Evolutionary conservation across 2,113 vertebrate genomes (phyloP).

Genomic region (Falco punctatus): DNA sequence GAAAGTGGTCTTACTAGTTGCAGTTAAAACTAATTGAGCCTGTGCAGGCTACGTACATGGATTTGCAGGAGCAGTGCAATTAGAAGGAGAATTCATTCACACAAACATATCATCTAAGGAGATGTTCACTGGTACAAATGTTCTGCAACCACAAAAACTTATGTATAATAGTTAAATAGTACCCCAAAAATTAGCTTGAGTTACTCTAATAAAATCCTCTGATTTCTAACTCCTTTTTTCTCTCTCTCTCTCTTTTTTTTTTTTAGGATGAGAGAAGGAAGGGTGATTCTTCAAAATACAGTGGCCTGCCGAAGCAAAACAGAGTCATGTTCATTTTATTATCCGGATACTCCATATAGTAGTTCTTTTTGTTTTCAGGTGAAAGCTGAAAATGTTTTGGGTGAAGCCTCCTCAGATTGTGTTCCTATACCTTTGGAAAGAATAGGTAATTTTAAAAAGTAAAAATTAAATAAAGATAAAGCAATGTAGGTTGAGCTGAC

Average conservation of each 20-base stretch:
- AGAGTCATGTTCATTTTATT: constrained; percentile 31
- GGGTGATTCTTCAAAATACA: accelerated
- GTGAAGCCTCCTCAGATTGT: constrained; percentile 14
- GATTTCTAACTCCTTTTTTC: neutral
- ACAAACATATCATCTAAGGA: accelerated
- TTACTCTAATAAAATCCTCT: neutral
- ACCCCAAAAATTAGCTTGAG: neutral
- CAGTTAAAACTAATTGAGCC: neutral
- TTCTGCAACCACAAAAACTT: neutral
- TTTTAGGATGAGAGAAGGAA: neutral
- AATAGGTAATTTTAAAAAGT: constrained; percentile 63
- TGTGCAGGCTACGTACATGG: neutral
- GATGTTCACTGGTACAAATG: neutral
- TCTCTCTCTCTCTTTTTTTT: neutral
- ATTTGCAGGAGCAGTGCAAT: neutral
- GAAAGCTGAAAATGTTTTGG: constrained; percentile 69
- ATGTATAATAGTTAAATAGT: neutral
- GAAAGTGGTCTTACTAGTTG: neutral
- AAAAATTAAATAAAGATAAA: neutral
- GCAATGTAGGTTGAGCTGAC: neutral
- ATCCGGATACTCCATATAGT: neutral
- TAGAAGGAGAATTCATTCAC: neutral
- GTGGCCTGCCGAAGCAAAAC: neutral
- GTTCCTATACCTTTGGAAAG: neutral
- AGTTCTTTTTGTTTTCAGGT: constrained; percentile 42